Base-by-base conservation (phyloP, 2,113 vertebrate genomes). In the Canis aureus region DNA sequence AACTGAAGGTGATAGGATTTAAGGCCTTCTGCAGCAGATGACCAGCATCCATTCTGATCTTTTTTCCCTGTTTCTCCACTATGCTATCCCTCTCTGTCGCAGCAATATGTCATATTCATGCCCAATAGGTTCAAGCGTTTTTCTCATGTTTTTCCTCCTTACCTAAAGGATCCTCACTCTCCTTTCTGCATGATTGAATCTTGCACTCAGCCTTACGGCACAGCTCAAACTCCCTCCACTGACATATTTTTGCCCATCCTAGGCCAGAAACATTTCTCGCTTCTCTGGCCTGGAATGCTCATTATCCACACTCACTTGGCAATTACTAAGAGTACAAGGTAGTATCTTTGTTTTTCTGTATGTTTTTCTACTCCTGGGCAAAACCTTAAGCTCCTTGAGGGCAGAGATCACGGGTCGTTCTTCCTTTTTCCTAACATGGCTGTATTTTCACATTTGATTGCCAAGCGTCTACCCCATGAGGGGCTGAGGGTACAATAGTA, bases 291-390 rank as follows among this genome's bases (percentile, higher is more conserved):
- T 3, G 3, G 29, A 94, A 25, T 51, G 9, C 51, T 82, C 38
- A 49, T 59, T 89, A 79, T 35, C n/a, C 67, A 83, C 81, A 51
- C 69, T 95, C 27, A 32, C 29, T 81, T 85, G 92, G 49, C 86
- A 82, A 81, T 89, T 76, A 87, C 43, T 57, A 76, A 90, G 92
- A 84, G 35, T 55, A 83, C n/a, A 76, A 60, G 27, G 38, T n/a
- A 78, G 2, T 43, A 23, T 19, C 74, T 97, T 55, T 84, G 51
- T 85, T 96, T 74, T 84, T 71, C 62, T 38, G 1, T 57, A 67
- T 55, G 62, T 96, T 82, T 85, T n/a, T 73, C 49, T 19, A 66
- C 43, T 76, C 32, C 51, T 23, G 55, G 78, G 55, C n/a, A 59
- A 71, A 86, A 38, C 73, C 64, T 71, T 92, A 78, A 82, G 23